phyloP scores from a whole-genome alignment of 1,140 invertebrate species.

The Drosophila nannoptera region DNA sequence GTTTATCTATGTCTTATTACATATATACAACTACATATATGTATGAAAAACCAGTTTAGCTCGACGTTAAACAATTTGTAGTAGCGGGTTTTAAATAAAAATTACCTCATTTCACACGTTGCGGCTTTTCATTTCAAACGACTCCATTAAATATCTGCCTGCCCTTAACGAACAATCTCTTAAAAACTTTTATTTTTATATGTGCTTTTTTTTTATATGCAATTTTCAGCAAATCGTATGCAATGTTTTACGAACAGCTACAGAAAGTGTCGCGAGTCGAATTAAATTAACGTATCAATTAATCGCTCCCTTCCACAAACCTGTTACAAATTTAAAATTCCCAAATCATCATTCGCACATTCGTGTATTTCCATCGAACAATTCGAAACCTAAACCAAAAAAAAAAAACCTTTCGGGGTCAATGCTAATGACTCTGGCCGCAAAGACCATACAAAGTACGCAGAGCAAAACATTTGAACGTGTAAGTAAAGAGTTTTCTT shows the following conservation, averaged over 20 bases:
- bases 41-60: constrained; percentile 52
- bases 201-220: constrained; percentile 8
- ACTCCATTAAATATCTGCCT: constrained; percentile 21
- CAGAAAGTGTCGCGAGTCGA: constrained; percentile 34
- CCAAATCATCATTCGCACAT: constrained; percentile 16
- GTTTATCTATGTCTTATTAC: constrained; percentile 37
- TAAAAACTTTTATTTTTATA: too few relatives aligned
- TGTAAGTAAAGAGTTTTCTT: constrained; percentile 36
- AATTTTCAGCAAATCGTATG: constrained; percentile 21
- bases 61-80: constrained; percentile 34
- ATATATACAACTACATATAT: background rate
- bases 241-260: constrained; percentile 14
- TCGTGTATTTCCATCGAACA: constrained; percentile 41
- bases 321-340: constrained; percentile 25
- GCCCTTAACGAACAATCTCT: background rate
- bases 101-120: constrained; percentile 74
- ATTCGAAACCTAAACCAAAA: constrained; percentile 3
- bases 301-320: constrained; percentile 20
- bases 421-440: constrained; percentile 42
- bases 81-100: constrained; percentile 57
- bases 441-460: constrained; percentile 8
- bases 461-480: constrained; percentile 23
- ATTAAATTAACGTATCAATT: constrained; percentile 33
- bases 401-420: constrained; percentile 47
- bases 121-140: constrained; percentile 34